Evolutionary conservation across 2,797 vertebrate species (phyloP), one percentile per base, ranked within the genome.

Genomic region (Myotis myotis): DNA sequence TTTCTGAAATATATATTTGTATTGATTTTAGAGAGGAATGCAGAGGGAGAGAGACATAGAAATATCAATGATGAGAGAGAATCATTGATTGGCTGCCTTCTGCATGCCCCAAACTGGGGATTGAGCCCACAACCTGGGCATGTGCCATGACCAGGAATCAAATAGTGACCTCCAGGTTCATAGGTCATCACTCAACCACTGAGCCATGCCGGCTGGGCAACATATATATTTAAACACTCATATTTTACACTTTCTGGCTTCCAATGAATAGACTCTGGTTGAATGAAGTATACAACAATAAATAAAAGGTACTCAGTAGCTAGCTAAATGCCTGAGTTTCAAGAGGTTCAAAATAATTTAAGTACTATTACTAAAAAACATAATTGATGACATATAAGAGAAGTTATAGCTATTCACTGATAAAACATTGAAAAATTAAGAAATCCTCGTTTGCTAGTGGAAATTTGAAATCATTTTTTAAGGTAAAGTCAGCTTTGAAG

Each of bases 271-370:
- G n/a, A 66, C 5, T 93, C 36, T 57, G 5, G 53, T 44, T 75
- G 60, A 93, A 93, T 28, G 6, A 71, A n/a, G 3, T 72, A n/a
- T 87, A 57, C 87, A 15, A 82, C 41, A 78, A 87, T 60, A 55
- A 85, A 79, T 57, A 19, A 72, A 94, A 66, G 60, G 15, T 62
- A 30, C 17, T 84, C 28, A 60, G 38, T 55, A 25, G 33, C 44
- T 64, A 49, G 16, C 38, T 85, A 76, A 83, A 92, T 72, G 28
- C 25, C 6, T 72, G 70, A 68, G 38, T 80, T 57, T 47, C 44
- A 87, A 93, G 51, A 88, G 64, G 41, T 75, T 74, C 68, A 74
- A 88, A 82, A 53, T 66, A 85, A 72, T 87, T 95, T 66, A 89
- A 92, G 17, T 75, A 38, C 17, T 80, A 49, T 72, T 64, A 87